Conservation (phyloP, 2,888 invertebrate species). For the Orchesellides sinensis region DNA sequence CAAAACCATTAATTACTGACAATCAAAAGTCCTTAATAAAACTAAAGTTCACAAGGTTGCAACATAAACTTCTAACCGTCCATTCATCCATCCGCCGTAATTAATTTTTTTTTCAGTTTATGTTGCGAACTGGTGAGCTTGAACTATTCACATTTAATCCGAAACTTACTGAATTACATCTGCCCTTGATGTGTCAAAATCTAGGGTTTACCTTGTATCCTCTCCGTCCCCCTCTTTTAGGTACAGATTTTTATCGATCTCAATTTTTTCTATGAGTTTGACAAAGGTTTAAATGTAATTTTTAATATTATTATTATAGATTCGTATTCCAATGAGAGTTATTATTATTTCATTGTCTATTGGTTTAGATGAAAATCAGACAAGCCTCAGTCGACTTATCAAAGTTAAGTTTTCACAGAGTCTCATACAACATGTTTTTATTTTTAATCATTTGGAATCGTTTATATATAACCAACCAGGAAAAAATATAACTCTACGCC, state of each 20-base stretch:
- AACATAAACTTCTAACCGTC: slow-evolving; percentile 35
- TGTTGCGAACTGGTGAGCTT: slow-evolving; percentile 37
- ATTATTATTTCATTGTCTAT: slow-evolving; percentile 43
- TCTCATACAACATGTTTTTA: slow-evolving; percentile 5
- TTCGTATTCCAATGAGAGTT: slow-evolving; percentile 55
- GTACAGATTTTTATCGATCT: slow-evolving; percentile 46
- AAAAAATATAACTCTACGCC: slow-evolving; percentile 42
- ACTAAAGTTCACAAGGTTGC: slow-evolving; percentile 41
- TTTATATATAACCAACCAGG: slow-evolving; percentile 36
- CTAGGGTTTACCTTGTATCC: slow-evolving; percentile 42
- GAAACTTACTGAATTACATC: slow-evolving; percentile 19
- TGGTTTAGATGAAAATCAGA: slow-evolving; percentile 36
- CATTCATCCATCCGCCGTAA: slow-evolving; percentile 3
- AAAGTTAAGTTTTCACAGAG: slow-evolving; percentile 16
- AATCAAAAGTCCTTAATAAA: slow-evolving; percentile 56
- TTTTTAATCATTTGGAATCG: slow-evolving; percentile 36
- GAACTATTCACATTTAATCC: slow-evolving; percentile 32
- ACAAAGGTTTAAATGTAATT: slow-evolving; percentile 9
- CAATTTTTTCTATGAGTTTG: background rate
- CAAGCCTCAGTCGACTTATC: slow-evolving; percentile 42
- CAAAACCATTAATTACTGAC: slow-evolving; percentile 52
- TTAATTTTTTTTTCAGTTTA: too few species aligned
- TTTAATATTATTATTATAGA: slow-evolving; percentile 16
- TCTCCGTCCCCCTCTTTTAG: slow-evolving; percentile 23
- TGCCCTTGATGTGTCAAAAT: slow-evolving; percentile 46